Conservation (phyloP, 64 coral and sea anemone species). For the Actinia tenebrosa region DNA sequence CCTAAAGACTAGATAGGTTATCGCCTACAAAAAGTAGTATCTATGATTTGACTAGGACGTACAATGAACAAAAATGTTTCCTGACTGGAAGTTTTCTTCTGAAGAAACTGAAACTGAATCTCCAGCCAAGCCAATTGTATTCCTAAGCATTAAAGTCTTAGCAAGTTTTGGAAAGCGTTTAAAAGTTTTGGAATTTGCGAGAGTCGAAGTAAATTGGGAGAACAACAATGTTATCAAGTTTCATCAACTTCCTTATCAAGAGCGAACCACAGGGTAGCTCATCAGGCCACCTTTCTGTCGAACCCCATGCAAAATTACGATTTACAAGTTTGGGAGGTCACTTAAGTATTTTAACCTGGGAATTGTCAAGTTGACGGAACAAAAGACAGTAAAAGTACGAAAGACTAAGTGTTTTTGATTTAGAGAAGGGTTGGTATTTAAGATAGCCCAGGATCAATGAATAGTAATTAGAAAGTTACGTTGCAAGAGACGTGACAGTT, state of each 20-base stretch:
- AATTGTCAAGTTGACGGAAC: not conserved
- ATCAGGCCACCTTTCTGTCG: slow-evolving; percentile 5
- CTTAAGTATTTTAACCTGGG: slow-evolving; percentile 9
- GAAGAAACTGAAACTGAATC: no score
- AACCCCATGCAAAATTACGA: not conserved
- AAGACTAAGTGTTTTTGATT: not conserved
- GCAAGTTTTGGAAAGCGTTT: not conserved
- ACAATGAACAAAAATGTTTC: no score
- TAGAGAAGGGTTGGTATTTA: not conserved
- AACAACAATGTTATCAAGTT: not conserved
- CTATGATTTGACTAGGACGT: no score
- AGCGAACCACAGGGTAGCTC: not conserved
- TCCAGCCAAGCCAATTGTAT: not conserved
- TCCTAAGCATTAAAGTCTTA: not conserved
- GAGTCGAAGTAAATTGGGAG: not conserved
- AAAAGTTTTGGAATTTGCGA: not conserved
- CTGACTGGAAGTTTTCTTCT: no score
- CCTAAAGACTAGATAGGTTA: not conserved
- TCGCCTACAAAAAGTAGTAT: not conserved
- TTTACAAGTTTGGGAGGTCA: slow-evolving; percentile 12
- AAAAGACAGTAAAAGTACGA: not conserved
- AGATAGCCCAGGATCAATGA: not conserved
- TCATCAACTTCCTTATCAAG: slow-evolving; percentile 12
- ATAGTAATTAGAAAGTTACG: not conserved
- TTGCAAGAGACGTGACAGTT: not conserved